A percentile compares a stretch with the other conserved stretches of the same genome.
phyloP scores from a whole-genome alignment of 2,797 vertebrate genomes.

The Enteromius treurensis region DNA sequence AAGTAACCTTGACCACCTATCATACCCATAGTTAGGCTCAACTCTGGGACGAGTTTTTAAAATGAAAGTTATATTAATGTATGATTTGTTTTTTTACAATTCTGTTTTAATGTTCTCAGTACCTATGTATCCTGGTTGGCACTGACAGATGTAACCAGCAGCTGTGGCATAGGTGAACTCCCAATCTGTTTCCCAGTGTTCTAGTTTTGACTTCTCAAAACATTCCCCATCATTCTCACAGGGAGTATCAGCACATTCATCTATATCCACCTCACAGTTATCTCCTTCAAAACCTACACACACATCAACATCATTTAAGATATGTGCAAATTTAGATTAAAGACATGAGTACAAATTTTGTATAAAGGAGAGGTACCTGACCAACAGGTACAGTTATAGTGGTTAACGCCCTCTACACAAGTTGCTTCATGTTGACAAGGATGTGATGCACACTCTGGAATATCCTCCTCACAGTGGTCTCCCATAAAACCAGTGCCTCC shows the following conservation, averaged over 20 bases:
- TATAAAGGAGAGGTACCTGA: conserved; percentile 76
- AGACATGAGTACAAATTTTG: neutral
- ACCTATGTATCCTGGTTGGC: conserved; percentile 89
- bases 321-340: neutral
- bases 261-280: conserved; percentile 85
- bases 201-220: conserved; percentile 82
- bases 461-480: conserved; percentile 84
- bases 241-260: conserved; percentile 84
- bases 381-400: conserved; percentile 89
- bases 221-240: conserved; percentile 85
- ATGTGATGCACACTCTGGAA: conserved; percentile 87
- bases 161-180: conserved; percentile 82
- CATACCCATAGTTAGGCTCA: neutral
- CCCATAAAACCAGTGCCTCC: conserved; percentile 86
- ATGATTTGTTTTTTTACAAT: neutral
- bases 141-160: conserved; percentile 87
- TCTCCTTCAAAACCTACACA: conserved; percentile 84
- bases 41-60: neutral
- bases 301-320: conserved; percentile 2
- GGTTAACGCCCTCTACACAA: conserved; percentile 83
- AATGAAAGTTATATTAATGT: neutral
- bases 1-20: neutral
- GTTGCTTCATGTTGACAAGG: conserved; percentile 87
- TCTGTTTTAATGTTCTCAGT: neutral
- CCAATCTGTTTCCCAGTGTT: conserved; percentile 79